Conservation (phyloP, 2,113 vertebrate species). For the Camelus dromedarius region DNA sequence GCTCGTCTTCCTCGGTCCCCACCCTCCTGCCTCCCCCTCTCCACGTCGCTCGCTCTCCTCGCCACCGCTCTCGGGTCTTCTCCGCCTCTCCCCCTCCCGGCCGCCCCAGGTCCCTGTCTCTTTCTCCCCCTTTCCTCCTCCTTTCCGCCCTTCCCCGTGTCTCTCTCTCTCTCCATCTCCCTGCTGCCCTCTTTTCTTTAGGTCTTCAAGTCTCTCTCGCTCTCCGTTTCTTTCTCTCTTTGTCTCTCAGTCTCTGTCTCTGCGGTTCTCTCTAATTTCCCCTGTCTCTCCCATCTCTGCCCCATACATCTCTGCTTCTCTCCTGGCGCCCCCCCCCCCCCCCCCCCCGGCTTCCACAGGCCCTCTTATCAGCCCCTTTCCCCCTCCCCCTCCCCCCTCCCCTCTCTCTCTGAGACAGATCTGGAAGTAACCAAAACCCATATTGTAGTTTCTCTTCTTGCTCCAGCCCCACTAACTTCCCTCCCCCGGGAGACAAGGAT, state of each 20-base stretch:
- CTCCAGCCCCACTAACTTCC: neutral
- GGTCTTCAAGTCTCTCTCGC: neutral
- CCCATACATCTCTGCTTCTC: neutral
- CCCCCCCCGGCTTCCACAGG: neutral
- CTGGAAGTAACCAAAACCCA: neutral
- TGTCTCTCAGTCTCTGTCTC: neutral
- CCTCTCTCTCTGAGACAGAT: constrained; percentile 8
- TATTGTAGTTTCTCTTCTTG: neutral
- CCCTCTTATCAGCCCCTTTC: neutral
- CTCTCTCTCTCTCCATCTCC: neutral
- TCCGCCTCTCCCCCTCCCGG: neutral
- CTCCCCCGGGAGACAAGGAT: neutral
- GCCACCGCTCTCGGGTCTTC: neutral
- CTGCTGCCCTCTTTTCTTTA: neutral
- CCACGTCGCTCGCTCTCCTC: neutral
- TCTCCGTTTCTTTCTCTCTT: neutral
- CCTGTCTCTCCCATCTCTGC: neutral
- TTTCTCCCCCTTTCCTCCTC: neutral
- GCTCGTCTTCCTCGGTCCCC: neutral
- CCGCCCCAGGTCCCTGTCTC: neutral
- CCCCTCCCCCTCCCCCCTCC: neutral
- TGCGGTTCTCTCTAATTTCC: neutral
- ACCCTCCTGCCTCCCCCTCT: neutral
- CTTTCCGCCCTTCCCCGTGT: neutral
- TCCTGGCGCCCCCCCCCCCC: neutral